These are phyloP conservation scores for Elgaria multicarinata DNA, from an alignment of 2,113 vertebrate species.

Conservation along the genomic window DNA sequence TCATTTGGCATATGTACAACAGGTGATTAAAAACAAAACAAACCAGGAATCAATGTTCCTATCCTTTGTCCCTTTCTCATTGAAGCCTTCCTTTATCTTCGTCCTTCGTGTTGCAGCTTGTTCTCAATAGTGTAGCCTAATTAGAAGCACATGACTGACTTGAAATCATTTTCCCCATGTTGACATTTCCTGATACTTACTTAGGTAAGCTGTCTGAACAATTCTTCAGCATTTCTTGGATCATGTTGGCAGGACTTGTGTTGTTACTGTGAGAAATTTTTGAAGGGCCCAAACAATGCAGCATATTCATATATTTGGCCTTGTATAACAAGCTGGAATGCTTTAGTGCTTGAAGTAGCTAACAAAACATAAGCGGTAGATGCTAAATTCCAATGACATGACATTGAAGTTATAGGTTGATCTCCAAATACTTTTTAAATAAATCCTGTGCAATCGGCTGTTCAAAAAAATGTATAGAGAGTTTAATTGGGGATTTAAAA, in stretches of 20 bases:
- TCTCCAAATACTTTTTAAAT: background rate
- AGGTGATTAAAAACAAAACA: background rate
- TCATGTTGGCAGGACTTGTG: background rate
- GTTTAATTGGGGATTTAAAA: background rate
- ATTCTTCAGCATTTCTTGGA: background rate
- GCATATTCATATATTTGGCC: conserved; percentile 15
- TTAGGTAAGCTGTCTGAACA: background rate
- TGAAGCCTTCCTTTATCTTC: background rate
- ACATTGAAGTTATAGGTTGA: background rate
- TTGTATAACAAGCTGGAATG: conserved; percentile 11
- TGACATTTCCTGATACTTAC: conserved; percentile 6
- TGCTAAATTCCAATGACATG: background rate
- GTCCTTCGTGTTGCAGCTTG: background rate
- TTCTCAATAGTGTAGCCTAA: background rate
- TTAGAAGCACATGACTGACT: accelerated
- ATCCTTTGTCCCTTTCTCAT: background rate
- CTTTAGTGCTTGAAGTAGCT: conserved; percentile 25
- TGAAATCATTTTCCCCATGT: background rate
- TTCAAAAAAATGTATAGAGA: background rate
- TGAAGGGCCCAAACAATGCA: conserved; percentile 10
- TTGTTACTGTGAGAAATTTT: background rate
- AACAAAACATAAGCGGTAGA: background rate
- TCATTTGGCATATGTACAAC: background rate
- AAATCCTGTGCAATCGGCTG: background rate
- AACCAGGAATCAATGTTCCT: background rate